Evolutionary conservation across 2,113 vertebrate species (phyloP).

Genomic region (Pavo muticus): DNA sequence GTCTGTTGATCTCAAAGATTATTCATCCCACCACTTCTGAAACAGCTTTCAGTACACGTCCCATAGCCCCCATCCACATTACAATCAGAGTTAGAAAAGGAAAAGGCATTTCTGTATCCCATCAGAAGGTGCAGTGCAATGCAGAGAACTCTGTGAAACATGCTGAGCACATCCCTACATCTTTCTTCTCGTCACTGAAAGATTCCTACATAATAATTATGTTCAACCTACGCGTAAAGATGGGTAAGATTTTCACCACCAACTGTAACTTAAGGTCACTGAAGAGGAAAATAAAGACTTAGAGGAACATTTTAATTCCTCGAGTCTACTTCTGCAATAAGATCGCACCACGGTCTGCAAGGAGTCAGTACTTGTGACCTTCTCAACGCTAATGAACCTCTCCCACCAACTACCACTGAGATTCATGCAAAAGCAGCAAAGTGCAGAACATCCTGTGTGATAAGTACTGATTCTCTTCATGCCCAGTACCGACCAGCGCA

Average conservation of each 20-base stretch:
- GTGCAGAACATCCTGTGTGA: background rate
- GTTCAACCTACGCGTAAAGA: background rate
- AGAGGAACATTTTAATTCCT: background rate
- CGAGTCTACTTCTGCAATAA: background rate
- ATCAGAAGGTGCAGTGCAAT: background rate
- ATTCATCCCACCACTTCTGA: background rate
- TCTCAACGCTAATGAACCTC: background rate
- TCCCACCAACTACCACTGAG: background rate
- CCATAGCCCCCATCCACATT: background rate
- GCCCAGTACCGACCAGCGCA: background rate
- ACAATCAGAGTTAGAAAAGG: too few species aligned
- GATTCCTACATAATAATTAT: background rate
- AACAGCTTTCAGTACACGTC: background rate
- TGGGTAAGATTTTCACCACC: background rate
- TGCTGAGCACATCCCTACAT: background rate
- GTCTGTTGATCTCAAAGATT: background rate
- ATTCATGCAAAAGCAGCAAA: fast-evolving
- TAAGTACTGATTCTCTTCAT: fast-evolving
- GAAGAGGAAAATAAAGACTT: background rate
- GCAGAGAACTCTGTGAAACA: background rate
- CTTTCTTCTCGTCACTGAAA: background rate
- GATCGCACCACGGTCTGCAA: background rate
- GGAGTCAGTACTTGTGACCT: background rate
- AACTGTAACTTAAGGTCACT: background rate
- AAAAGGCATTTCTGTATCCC: background rate